Base-by-base conservation (phyloP, 2,888 invertebrate genomes). In the Mamestra brassicae region DNA sequence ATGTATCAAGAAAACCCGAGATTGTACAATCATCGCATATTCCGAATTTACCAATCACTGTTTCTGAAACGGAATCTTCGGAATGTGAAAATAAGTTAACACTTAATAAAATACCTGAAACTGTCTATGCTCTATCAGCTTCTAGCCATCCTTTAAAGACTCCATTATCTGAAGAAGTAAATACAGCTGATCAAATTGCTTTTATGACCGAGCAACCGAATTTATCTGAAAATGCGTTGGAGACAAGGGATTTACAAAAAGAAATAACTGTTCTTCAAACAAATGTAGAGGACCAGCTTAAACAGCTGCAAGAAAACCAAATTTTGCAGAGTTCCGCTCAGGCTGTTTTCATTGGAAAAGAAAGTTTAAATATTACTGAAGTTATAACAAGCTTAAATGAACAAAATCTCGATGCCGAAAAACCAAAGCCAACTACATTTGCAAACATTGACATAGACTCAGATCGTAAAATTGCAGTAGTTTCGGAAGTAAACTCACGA, bases 61-160 rank as follows among this genome's bases (percentile, higher is more conserved):
- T 98, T 6, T 97, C 94, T 69, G 97, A 98, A 92, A 97, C 97
- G 0, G 97, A 97, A 88, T 92, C 95, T 0, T 95, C 97, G 54
- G 98, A 98, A 93, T 97, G 97, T 81, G 98, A 98, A 94, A 96
- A 96, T 45, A 92, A 95, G 50, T 93, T 98, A 34, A 88, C 90
- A 42, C 80, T 94, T 26, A 88, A 90, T 64, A 91, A 90, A 85
- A 89, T 89, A 15, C 91, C 95, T 17, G 91, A 86, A 63, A 63
- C 68, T 2, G 81, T 89, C 11, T 88, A 87, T 63, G 94, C 94
- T 15, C 91, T 90, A 82, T 81, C 90, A 52, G 81, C 89, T 34
- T 88, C 93, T 17, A 90, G 93, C 0, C 93, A 94, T 79, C 90
- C 94, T n/a, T 87, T 97, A 0, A 97, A 95, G 89, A 94, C 95